Base-by-base conservation (phyloP, 2,888 invertebrate species). In the Drosophila algonquin region DNA sequence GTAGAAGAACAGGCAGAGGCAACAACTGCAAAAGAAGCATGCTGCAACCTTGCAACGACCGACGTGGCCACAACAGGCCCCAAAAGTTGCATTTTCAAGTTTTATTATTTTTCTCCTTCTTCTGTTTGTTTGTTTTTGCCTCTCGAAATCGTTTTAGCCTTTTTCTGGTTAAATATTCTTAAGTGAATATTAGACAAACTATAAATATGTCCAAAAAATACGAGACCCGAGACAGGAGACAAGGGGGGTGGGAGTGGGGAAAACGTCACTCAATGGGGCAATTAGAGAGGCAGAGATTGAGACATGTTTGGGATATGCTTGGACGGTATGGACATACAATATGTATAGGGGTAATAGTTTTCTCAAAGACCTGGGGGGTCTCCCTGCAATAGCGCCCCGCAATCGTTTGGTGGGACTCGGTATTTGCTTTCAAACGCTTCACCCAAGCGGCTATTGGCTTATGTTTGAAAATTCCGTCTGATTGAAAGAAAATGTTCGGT, bases 61-160 rank as follows among this genome's bases (percentile, higher is more conserved):
- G 40, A 1, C 40, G 40, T 40, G 51, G 18, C 40, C 65, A 35
- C 40, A 65, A 55, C 51, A 46, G 51, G 7, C 7, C 40, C 40
- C 7, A 40, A 40, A 40, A 40, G 40, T 40, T 40, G 40, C 40
- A 40, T n/a, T 40, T 40, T 40, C 40, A 40, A 40, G 40, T 40
- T 40, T 40, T 40, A 40, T 40, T 40, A 40, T 40, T 14, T 40
- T 40, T 40, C 40, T 7, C n/a, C 7, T 40, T 40, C 40, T 2
- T 40, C 7, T 2, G 40, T 7, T 40, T 40, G 40, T 60, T 77
- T 63, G 80, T 80, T 77, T 64, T 65, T 74, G 81, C 64, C 63
- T 62, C 54, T 50, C 21, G 62, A 77, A 80, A 77, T 77, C 74
- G 60, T 54, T 63, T 63, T 59, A 40, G 14, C 40, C 40, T n/a